Base-by-base conservation (phyloP, 1,140 invertebrate species). In the Bombus haemorrhoidalis region DNA sequence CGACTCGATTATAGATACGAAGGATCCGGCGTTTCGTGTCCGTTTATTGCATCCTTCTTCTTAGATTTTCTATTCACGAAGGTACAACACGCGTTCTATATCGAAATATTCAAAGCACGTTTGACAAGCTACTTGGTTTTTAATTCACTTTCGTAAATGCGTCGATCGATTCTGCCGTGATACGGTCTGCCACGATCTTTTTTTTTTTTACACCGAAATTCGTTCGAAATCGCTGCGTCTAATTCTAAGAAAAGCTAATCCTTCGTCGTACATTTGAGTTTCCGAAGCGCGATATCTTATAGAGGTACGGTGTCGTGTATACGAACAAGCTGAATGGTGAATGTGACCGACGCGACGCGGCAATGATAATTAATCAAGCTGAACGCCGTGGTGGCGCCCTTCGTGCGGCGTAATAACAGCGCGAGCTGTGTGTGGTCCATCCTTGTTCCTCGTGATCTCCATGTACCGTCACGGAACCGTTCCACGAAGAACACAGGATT, bases 331-430 rank as follows among this genome's bases (percentile, higher is more conserved):
- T 74, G 88, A 77, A 80, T 87, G 75, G 83, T 53, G 82, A 87
- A 89, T 87, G 82, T 68, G 90, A 89, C 81, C 87, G 82, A 82
- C 64, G 84, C 72, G 88, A 62, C 59, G 59, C 59, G 59, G 91
- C 85, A 90, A 91, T 91, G 89, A 92, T 93, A 93, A 93, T 93
- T 92, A 93, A 93, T 92, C 91, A 93, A 92, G 85, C 85, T 90
- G 90, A 91, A 91, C 88, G 87, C 87, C 87, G 79, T 83, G 81
- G 81, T 89, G 86, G 86, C 87, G 89, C 88, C 87, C 90, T 87
- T 78, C 75, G 85, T 82, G 81, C 41, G 72, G 83, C 91, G 87
- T 92, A 92, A 93, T 93, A 92, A 93, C 87, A 84, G 81, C 80
- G 89, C 87, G 81, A 86, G 89, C 84, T 91, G 90, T 92, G 91